Conservation (phyloP, 2,797 vertebrate genomes). For the Salarias fasciatus region DNA sequence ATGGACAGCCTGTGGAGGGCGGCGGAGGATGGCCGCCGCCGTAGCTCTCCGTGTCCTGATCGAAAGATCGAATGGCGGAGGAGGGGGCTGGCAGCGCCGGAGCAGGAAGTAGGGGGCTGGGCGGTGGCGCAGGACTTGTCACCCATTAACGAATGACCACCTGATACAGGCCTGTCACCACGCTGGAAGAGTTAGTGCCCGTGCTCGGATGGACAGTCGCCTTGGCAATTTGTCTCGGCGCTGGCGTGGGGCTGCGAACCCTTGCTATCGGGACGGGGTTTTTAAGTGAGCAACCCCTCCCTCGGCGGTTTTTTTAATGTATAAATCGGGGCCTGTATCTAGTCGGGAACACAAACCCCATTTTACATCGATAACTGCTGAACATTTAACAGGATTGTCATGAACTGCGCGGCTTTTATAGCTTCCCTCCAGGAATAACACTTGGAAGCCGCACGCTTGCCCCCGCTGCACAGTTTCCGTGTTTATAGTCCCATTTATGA, state of each 20-base stretch:
- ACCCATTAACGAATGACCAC: conserved; percentile 39
- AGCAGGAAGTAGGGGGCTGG: conserved; percentile 8
- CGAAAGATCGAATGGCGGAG: conserved; percentile 54
- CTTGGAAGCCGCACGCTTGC: too few species aligned
- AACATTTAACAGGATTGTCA: background rate
- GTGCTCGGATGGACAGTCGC: conserved; percentile 34
- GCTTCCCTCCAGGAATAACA: too few species aligned
- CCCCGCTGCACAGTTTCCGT: background rate
- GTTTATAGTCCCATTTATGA: background rate
- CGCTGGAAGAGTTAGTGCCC: conserved; percentile 47
- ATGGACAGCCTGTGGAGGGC: conserved; percentile 6
- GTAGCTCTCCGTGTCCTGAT: conserved; percentile 50
- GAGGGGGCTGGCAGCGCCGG: background rate
- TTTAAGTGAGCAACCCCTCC: too few species aligned
- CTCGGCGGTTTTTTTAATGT: too few species aligned
- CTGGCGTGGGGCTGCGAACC: too few species aligned
- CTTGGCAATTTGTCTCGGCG: conserved; percentile 45
- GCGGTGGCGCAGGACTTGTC: too few species aligned
- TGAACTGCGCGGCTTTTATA: background rate
- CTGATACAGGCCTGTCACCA: conserved; percentile 40
- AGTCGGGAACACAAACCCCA: too few species aligned
- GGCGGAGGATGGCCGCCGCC: conserved; percentile 6
- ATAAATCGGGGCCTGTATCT: too few species aligned
- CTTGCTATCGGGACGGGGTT: too few species aligned
- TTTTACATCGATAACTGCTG: too few species aligned